Percentiles rank a stretch among this genome's conserved stretches.
Conservation (phyloP, 2,113 vertebrate species). For the Neogale vison region DNA sequence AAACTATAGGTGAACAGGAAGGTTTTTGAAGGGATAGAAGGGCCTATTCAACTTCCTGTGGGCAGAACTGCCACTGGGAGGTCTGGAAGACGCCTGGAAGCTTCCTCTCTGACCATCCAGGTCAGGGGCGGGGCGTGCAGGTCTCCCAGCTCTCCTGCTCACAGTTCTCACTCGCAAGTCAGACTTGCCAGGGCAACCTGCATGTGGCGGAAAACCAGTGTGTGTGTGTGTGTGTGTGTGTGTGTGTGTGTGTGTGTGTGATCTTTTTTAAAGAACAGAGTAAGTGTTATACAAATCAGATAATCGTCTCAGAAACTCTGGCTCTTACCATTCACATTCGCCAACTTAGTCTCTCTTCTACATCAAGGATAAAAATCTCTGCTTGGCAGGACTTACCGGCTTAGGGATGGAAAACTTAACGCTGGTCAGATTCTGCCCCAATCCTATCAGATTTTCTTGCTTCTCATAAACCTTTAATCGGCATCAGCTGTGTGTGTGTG, state of each 20-base stretch:
- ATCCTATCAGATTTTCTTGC: slow-evolving; percentile 90
- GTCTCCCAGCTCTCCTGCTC: background rate
- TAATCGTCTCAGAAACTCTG: slow-evolving; percentile 83
- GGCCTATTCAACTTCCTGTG: background rate
- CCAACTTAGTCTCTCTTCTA: slow-evolving; percentile 61
- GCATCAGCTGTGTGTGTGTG: slow-evolving; percentile 67
- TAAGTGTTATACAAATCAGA: slow-evolving; percentile 86
- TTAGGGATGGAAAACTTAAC: slow-evolving; percentile 89
- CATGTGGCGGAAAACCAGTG: slow-evolving; percentile 72
- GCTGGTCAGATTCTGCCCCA: slow-evolving; percentile 86
- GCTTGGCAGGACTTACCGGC: slow-evolving; percentile 87
- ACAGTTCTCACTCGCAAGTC: background rate
- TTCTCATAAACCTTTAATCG: slow-evolving; percentile 89
- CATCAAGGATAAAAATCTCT: slow-evolving; percentile 84
- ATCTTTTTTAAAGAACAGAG: slow-evolving; percentile 78
- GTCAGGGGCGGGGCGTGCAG: background rate
- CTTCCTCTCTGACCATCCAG: background rate
- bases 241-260: background rate
- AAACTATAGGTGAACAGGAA: background rate
- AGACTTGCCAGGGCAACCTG: slow-evolving; percentile 72
- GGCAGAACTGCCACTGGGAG: background rate
- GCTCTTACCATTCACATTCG: slow-evolving; percentile 78
- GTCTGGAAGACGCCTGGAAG: background rate
- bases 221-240: background rate
- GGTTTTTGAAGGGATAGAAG: background rate